phyloP scores from a whole-genome alignment of 2,113 vertebrate genomes.

The Pachypanchax playfairii region DNA sequence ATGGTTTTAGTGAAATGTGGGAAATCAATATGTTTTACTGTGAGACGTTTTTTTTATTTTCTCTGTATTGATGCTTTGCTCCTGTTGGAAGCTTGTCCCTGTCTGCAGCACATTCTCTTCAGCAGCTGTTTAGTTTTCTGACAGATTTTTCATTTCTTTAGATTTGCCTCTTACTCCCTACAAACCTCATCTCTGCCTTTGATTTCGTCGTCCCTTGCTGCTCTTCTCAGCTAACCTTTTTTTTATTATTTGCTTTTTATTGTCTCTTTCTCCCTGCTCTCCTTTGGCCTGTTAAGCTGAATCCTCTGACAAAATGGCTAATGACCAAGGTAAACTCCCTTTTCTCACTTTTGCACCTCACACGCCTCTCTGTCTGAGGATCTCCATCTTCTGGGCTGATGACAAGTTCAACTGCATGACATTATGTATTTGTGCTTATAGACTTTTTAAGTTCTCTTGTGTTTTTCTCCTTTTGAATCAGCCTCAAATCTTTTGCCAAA shows the following conservation, averaged over 20 bases:
- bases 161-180: slow-evolving; percentile 20
- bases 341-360: slow-evolving; percentile 54
- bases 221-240: slow-evolving; percentile 78
- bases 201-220: slow-evolving; percentile 46
- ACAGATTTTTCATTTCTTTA: slow-evolving; percentile 20
- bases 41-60: not conserved
- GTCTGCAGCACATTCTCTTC: slow-evolving; percentile 14
- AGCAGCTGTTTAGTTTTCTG: slow-evolving; percentile 28
- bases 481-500: slow-evolving; percentile 87
- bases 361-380: slow-evolving; percentile 28
- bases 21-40: not conserved
- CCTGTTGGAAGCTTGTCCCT: slow-evolving; percentile 27
- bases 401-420: slow-evolving; percentile 34
- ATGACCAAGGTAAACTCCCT: slow-evolving; percentile 97
- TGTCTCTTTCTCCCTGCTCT: slow-evolving; percentile 83
- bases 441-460: not conserved
- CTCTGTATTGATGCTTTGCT: slow-evolving; percentile 26
- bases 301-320: slow-evolving; percentile 99
- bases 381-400: slow-evolving; percentile 38
- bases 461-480: slow-evolving; percentile 52
- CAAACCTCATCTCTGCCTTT: slow-evolving; percentile 34
- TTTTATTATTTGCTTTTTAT: slow-evolving; percentile 80
- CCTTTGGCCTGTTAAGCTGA: slow-evolving; percentile 90
- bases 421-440: slow-evolving; percentile 22
- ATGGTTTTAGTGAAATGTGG: not conserved